phyloP scores from a whole-genome alignment of 2,888 invertebrate species.

The Xanthia togata region DNA sequence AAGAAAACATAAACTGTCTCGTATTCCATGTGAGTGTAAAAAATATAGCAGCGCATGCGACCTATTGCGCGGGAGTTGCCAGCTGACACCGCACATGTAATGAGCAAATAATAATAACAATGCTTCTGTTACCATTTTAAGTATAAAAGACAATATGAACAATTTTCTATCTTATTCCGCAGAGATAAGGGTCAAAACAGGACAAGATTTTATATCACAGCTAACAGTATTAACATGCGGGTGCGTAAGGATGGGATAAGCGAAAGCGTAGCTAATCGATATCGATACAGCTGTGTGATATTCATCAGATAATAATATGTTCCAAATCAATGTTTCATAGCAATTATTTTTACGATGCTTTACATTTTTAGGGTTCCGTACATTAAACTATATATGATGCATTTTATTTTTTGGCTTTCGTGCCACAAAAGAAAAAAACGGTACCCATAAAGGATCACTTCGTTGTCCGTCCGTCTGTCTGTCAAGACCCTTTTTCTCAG shows the following conservation, averaged over 20 bases:
- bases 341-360: neutral
- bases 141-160: conserved; percentile 24
- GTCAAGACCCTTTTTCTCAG: too few species aligned
- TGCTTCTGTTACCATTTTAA: conserved; percentile 54
- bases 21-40: conserved; percentile 53
- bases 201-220: conserved; percentile 68
- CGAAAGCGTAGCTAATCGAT: conserved; percentile 64
- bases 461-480: too few species aligned
- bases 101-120: conserved; percentile 77
- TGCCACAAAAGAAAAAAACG: neutral
- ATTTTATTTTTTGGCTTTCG: too few species aligned
- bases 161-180: conserved; percentile 67
- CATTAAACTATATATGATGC: too few species aligned
- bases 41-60: conserved; percentile 47
- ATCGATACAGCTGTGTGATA: conserved; percentile 64
- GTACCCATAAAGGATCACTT: too few species aligned
- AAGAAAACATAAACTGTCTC: conserved; percentile 58
- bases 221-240: conserved; percentile 81
- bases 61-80: conserved; percentile 74
- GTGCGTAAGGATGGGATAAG: conserved; percentile 73
- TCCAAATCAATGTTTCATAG: neutral
- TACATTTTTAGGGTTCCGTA: neutral
- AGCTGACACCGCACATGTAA: conserved; percentile 78
- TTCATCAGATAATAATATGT: neutral
- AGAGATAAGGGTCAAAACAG: conserved; percentile 67